These are phyloP conservation scores for Aleiodes testaceus DNA, from an alignment of 2,888 invertebrate species.

Conservation along the genomic window DNA sequence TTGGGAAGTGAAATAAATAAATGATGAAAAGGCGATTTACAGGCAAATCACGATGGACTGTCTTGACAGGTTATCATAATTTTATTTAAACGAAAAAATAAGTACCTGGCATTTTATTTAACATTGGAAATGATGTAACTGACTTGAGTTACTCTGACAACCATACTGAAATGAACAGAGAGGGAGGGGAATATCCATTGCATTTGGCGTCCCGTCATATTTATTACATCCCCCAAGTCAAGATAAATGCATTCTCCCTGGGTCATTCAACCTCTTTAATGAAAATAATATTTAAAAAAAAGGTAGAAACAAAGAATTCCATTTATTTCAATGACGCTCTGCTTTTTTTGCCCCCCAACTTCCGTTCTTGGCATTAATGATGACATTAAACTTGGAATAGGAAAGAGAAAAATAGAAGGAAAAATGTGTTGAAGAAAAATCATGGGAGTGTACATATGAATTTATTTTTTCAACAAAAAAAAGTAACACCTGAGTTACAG, in stretches of 20 bases:
- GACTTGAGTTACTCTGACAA: conserved; percentile 37
- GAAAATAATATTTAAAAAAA: conserved; percentile 7
- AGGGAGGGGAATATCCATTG: conserved; percentile 31
- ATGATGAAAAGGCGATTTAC: conserved; percentile 20
- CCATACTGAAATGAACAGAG: not conserved
- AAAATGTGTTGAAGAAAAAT: not conserved
- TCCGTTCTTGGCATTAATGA: conserved; percentile 28
- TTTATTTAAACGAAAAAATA: conserved; percentile 13
- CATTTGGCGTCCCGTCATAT: conserved; percentile 44
- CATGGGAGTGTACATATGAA: not conserved
- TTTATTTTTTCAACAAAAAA: not conserved
- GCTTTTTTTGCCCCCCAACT: not conserved
- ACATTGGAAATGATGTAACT: conserved; percentile 32
- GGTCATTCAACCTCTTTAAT: conserved; percentile 15
- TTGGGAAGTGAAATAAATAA: no score
- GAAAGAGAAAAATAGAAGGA: not conserved
- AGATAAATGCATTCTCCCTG: conserved; percentile 34
- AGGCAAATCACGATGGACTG: conserved; percentile 32
- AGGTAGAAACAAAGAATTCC: not conserved
- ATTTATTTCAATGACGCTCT: conserved; percentile 1
- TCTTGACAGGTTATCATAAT: conserved; percentile 24
- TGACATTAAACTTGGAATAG: conserved; percentile 12
- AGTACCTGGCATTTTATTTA: no score
- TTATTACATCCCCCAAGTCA: conserved; percentile 42
- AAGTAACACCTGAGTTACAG: not conserved